Percentiles rank a stretch among this genome's conserved stretches.
phyloP scores from a whole-genome alignment of 2,888 invertebrate genomes.

The Spilosoma lubricipeda region DNA sequence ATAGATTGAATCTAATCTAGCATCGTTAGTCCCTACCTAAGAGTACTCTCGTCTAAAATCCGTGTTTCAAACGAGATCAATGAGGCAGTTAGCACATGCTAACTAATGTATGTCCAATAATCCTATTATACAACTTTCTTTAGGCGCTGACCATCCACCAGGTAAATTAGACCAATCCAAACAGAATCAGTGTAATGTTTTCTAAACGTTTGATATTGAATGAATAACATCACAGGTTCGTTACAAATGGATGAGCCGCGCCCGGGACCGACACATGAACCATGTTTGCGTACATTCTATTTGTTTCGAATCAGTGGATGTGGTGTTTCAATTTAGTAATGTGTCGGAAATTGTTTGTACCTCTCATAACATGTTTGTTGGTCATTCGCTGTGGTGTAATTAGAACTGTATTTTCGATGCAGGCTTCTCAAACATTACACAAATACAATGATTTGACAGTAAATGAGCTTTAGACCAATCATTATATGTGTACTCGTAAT shows the following conservation, averaged over 20 bases:
- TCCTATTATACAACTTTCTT: slow-evolving; percentile 19
- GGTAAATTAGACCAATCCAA: slow-evolving; percentile 59
- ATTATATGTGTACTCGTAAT: too few species aligned
- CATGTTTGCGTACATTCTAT: slow-evolving; percentile 44
- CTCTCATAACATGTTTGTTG: slow-evolving; percentile 27
- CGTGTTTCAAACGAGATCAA: not conserved
- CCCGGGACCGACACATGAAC: slow-evolving; percentile 55
- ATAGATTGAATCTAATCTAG: too few species aligned
- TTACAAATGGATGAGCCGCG: slow-evolving; percentile 75
- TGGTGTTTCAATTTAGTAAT: slow-evolving; percentile 56
- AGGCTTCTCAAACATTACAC: not conserved
- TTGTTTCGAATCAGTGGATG: slow-evolving; percentile 60
- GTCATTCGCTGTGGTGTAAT: slow-evolving; percentile 19
- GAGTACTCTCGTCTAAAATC: not conserved
- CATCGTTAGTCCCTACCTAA: too few species aligned
- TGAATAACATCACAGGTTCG: slow-evolving; percentile 81
- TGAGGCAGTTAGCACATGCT: slow-evolving; percentile 1
- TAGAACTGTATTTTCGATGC: slow-evolving; percentile 13
- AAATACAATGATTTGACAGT: not conserved
- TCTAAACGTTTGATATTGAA: slow-evolving; percentile 81
- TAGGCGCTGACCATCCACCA: slow-evolving; percentile 44
- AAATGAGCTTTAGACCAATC: not conserved
- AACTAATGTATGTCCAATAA: slow-evolving; percentile 17
- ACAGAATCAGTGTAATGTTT: slow-evolving; percentile 72
- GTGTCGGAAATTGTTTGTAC: slow-evolving; percentile 41